These are phyloP conservation scores for Falco berigora DNA, from an alignment of 2,797 vertebrate species.

Conservation along the genomic window DNA sequence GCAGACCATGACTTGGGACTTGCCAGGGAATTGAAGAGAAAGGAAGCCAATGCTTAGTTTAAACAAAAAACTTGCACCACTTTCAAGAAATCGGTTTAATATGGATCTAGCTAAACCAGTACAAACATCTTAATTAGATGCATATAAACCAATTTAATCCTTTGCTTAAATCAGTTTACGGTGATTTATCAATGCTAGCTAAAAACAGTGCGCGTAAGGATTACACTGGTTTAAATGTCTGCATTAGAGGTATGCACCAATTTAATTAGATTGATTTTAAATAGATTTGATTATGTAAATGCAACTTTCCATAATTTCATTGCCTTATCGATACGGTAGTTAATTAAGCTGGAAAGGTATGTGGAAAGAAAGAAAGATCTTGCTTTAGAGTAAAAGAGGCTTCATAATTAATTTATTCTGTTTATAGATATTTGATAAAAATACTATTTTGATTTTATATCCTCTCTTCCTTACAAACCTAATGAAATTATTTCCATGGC, in stretches of 20 bases:
- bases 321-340: constrained; percentile 19
- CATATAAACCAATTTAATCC: background rate
- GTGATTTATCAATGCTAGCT: background rate
- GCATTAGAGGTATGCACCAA: background rate
- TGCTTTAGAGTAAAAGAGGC: background rate
- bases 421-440: background rate
- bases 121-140: background rate
- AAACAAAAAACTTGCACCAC: background rate
- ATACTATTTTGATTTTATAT: background rate
- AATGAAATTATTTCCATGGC: background rate
- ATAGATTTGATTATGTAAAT: constrained; percentile 18
- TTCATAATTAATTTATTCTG: background rate
- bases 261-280: constrained; percentile 19
- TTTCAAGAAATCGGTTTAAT: background rate
- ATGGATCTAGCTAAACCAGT: background rate
- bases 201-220: background rate
- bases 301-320: background rate
- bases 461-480: background rate
- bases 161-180: background rate
- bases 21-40: background rate
- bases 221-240: constrained; percentile 5
- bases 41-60: background rate
- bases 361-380: background rate
- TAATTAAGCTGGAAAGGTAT: constrained; percentile 4
- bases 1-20: background rate